Conservation (phyloP, 2,888 invertebrate species). For the Allacma fusca region DNA sequence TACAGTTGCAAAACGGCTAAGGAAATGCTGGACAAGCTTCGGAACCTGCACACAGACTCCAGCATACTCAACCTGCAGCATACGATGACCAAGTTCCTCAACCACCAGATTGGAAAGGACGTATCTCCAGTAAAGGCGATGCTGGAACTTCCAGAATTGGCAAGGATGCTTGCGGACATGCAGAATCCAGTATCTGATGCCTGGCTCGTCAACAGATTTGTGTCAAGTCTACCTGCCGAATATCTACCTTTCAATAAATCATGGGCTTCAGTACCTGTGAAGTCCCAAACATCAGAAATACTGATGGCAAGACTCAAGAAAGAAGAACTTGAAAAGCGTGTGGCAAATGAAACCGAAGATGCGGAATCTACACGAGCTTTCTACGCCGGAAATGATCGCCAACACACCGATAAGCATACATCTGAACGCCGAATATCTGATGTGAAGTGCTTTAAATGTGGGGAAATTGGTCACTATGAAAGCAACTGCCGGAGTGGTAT, state of each 20-base stretch:
- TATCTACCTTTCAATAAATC: not conserved
- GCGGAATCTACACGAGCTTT: not conserved
- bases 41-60: not conserved
- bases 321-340: not conserved
- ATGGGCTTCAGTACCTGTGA: not conserved
- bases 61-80: not conserved
- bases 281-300: not conserved
- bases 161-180: not conserved
- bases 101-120: no score
- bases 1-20: not conserved
- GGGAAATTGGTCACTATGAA: no score
- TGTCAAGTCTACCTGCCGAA: not conserved
- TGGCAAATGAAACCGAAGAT: not conserved
- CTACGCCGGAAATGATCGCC: not conserved
- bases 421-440: no score
- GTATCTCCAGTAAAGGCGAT: not conserved
- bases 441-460: no score
- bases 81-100: no score
- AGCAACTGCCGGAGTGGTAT: no score
- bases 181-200: not conserved
- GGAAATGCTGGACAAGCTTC: not conserved
- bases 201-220: not conserved
- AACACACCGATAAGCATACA: no score
- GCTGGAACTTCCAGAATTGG: not conserved
- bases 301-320: slow-evolving; percentile 17